phyloP scores from a whole-genome alignment of 2,113 vertebrate species.

The Copsychus sechellarum region DNA sequence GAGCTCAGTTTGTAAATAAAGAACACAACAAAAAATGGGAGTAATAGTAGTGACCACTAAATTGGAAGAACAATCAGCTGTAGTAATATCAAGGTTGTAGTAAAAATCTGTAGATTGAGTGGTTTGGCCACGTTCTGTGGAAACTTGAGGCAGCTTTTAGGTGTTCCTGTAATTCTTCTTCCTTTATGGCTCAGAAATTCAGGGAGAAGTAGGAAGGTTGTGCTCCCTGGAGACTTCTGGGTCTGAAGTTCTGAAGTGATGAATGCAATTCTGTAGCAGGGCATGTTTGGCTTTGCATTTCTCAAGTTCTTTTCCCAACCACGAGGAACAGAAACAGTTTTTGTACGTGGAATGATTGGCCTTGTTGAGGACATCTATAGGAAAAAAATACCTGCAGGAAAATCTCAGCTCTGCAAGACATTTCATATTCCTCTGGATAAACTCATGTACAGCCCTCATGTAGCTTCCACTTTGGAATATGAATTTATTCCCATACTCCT shows the following conservation, averaged over 20 bases:
- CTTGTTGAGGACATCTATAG: background rate
- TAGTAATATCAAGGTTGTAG: background rate
- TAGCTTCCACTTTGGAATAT: background rate
- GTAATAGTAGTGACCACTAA: background rate
- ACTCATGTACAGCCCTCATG: background rate
- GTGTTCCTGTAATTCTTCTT: background rate
- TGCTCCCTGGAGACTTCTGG: background rate
- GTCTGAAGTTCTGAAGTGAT: background rate
- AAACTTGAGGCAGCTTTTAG: background rate
- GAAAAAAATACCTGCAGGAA: background rate
- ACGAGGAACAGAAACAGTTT: background rate
- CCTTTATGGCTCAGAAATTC: background rate
- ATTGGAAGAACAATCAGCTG: background rate
- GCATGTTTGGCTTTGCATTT: conserved; percentile 12
- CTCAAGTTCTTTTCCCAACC: background rate
- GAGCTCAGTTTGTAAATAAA: background rate
- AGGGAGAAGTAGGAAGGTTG: background rate
- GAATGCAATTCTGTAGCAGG: background rate
- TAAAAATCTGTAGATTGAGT: background rate
- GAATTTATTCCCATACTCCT: background rate
- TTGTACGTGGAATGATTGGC: background rate
- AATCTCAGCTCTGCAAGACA: background rate
- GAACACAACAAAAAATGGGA: background rate
- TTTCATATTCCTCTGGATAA: background rate
- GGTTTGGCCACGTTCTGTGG: background rate